Base-by-base conservation (phyloP, 2,797 vertebrate genomes). In the Scomberomorus guttatus region DNA sequence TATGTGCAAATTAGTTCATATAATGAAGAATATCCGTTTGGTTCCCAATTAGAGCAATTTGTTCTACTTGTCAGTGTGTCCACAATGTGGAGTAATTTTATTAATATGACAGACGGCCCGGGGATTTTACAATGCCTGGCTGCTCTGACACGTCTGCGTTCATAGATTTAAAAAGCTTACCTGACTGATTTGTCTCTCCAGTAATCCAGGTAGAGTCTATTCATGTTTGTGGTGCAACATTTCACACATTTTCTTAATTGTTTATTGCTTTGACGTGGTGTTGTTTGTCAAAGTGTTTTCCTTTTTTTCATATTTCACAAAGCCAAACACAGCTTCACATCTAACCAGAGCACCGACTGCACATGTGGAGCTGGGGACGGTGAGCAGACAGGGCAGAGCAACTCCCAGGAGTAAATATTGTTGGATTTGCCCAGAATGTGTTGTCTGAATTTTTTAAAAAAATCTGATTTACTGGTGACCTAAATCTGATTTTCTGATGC, bases 21-120 rank as follows among this genome's bases (percentile, higher is more conserved):
- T 22, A 8, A 34, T 29, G 55, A 58, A 42, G 20, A 82, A 51
- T 58, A 62, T 51, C 79, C 32, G 34, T 57, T 77, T 63, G 61
- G 42, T 85, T 79, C 79, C 75, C 74, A 90, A 70, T 91, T 75
- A 85, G 65, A 76, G 75, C 61, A 58, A 59, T 84, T 79, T 75
- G 72, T 57, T 80, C 46, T 62, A 14, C 52, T 77, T 72, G 52
- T 89, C 66, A 87, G 67, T 20, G 76, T 81, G 81, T 88, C 78
- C 58, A 60, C 48, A 52, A 3, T 46, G 46, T 79, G 74, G 76
- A 72, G 65, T 76, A 22, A 74, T 79, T 72, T 62, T 58, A 74
- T 83, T 83, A 73, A 83, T 82, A 65, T 84, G 80, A 83, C 85
- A 90, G 73, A 55, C 42, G 4, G 48, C 52, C 15, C 0, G 13